Percentiles rank a stretch among this genome's conserved stretches.
Conservation (phyloP, 2,113 vertebrate species). For the Dipodomys spectabilis region DNA sequence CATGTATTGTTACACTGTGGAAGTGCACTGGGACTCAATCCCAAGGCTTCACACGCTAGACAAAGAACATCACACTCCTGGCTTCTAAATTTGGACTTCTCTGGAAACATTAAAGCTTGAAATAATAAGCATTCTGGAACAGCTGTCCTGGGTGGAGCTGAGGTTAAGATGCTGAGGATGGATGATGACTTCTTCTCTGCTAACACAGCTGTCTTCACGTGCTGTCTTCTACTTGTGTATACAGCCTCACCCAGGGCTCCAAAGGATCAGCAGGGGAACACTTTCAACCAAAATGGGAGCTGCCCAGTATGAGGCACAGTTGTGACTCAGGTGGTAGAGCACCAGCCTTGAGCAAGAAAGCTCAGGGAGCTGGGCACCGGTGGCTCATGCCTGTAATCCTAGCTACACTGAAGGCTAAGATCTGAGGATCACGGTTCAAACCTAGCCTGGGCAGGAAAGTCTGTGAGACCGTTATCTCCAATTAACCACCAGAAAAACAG, state of each 20-base stretch:
- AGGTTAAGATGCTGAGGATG: too few relatives aligned
- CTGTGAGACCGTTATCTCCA: too few relatives aligned
- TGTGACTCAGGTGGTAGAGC: too few relatives aligned
- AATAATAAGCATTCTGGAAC: not conserved
- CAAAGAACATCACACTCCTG: not conserved
- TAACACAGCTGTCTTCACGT: not conserved
- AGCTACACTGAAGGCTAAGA: too few relatives aligned
- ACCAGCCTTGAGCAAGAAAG: not conserved
- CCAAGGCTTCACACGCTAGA: not conserved
- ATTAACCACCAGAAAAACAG: too few relatives aligned
- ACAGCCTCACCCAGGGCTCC: not conserved
- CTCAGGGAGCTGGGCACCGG: too few relatives aligned
- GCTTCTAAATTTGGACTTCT: not conserved
- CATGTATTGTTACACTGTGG: too few relatives aligned
- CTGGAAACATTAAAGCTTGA: not conserved
- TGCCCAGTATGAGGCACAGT: too few relatives aligned
- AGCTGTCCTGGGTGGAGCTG: not conserved
- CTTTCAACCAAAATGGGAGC: not conserved
- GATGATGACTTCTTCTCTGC: not conserved
- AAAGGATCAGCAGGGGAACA: not conserved
- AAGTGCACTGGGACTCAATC: not conserved
- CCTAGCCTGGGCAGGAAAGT: too few relatives aligned
- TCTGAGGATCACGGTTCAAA: too few relatives aligned
- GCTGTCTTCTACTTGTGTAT: not conserved
- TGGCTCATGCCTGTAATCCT: too few relatives aligned